phyloP scores from a whole-genome alignment of 2,888 invertebrate species.

The Ganaspis brasiliensis region DNA sequence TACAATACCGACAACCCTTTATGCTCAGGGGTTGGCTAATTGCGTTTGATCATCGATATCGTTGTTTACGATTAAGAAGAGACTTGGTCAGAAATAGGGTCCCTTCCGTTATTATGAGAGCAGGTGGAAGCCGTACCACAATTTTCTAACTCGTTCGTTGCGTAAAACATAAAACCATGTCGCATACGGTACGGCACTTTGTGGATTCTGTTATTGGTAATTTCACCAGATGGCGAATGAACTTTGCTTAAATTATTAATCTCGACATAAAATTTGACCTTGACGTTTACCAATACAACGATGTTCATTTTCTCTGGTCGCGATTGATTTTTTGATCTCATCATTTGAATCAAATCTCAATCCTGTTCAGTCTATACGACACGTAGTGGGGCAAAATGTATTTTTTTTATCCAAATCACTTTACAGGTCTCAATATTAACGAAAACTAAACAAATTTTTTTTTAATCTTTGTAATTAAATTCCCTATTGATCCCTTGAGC shows the following conservation, averaged over 20 bases:
- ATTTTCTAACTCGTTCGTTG: slow-evolving; percentile 59
- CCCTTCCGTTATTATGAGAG: slow-evolving; percentile 61
- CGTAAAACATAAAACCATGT: slow-evolving; percentile 51
- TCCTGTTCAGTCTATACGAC: too few species aligned
- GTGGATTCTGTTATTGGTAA: slow-evolving; percentile 31
- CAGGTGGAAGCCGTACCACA: slow-evolving; percentile 64
- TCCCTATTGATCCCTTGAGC: too few species aligned
- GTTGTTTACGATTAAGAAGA: slow-evolving; percentile 26
- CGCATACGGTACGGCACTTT: slow-evolving; percentile 33
- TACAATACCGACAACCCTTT: slow-evolving; percentile 42
- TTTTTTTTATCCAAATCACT: too few species aligned
- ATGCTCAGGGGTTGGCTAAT: slow-evolving; percentile 46
- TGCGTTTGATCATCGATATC: slow-evolving; percentile 52
- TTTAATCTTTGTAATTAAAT: too few species aligned
- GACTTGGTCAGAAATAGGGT: slow-evolving; percentile 41
- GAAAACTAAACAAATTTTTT: too few species aligned
- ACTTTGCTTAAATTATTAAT: background rate
- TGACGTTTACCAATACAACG: background rate
- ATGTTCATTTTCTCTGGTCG: background rate
- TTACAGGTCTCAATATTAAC: too few species aligned
- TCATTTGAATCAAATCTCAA: too few species aligned
- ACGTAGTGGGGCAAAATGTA: too few species aligned
- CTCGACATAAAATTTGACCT: slow-evolving; percentile 1
- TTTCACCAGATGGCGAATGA: slow-evolving; percentile 29
- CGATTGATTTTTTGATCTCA: too few species aligned